Percentiles rank a stretch among this genome's conserved stretches.
Evolutionary conservation across 1,140 invertebrate genomes (phyloP).

Genomic region (Lordiphosa collinella): DNA sequence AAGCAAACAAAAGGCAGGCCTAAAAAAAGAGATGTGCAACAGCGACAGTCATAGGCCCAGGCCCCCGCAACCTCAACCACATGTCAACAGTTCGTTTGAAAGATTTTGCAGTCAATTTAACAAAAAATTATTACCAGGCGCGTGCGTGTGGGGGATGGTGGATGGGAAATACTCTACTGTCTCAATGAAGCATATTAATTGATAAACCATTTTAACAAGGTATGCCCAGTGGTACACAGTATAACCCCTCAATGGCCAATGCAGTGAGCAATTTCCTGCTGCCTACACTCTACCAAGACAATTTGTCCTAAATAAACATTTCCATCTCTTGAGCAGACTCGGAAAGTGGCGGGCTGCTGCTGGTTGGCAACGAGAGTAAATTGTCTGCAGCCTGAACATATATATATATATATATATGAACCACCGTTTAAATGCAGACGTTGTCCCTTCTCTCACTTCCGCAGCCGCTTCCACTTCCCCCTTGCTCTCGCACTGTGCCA

Average conservation of each 20-base stretch:
- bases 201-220: constrained; percentile 54
- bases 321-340: constrained; percentile 56
- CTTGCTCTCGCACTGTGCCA: constrained; percentile 18
- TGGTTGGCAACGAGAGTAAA: constrained; percentile 46
- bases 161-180: constrained; percentile 1
- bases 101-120: constrained; percentile 74
- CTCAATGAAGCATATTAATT: constrained; percentile 56
- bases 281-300: constrained; percentile 55
- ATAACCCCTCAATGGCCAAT: constrained; percentile 21
- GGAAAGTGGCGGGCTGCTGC: constrained; percentile 50
- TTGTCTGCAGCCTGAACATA: constrained; percentile 63
- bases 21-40: constrained; percentile 50
- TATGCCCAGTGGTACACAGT: constrained; percentile 19
- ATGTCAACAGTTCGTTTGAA: constrained; percentile 32
- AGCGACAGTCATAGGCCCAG: constrained; percentile 15
- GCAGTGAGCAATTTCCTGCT: constrained; percentile 75
- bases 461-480: constrained; percentile 20
- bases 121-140: constrained; percentile 51
- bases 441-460: constrained; percentile 37
- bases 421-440: constrained; percentile 70
- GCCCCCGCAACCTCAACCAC: constrained; percentile 14
- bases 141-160: constrained; percentile 8
- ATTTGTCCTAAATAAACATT: constrained; percentile 79
- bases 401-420: constrained; percentile 20
- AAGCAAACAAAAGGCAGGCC: constrained; percentile 44